phyloP scores from a whole-genome alignment of 2,888 invertebrate genomes.

The Palloptera scutellata region DNA sequence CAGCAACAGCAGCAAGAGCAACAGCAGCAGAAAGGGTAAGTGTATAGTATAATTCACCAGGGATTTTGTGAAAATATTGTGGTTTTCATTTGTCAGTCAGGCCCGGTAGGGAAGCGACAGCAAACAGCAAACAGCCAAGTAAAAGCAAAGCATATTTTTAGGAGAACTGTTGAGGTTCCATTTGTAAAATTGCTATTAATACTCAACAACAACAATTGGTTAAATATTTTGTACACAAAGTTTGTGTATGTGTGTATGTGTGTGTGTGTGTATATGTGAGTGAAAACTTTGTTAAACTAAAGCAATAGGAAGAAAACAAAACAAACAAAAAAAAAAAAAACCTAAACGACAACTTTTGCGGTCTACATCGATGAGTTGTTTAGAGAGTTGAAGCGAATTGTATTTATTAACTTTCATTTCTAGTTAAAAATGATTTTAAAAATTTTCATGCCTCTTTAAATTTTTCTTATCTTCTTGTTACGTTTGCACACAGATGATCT shows the following conservation, averaged over 20 bases:
- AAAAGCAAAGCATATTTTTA: neutral
- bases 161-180: conserved; percentile 4
- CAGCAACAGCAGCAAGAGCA: neutral
- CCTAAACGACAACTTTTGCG: too few species aligned
- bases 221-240: neutral
- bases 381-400: too few species aligned
- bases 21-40: neutral
- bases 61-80: neutral
- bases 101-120: conserved; percentile 1
- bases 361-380: too few species aligned
- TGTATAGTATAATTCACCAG: neutral
- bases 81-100: conserved; percentile 12
- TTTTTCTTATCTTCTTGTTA: too few species aligned
- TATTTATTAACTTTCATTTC: too few species aligned
- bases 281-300: neutral
- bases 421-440: too few species aligned
- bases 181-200: conserved; percentile 6
- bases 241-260: neutral
- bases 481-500: too few species aligned
- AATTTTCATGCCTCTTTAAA: too few species aligned
- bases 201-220: neutral
- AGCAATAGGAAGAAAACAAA: too few species aligned
- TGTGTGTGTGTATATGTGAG: neutral
- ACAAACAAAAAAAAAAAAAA: too few species aligned
- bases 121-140: neutral